Evolutionary conservation across 92 coral and sea anemone genomes (phyloP), one percentile per base, ranked within the genome.

Genomic region (Epizoanthus scotinus): DNA sequence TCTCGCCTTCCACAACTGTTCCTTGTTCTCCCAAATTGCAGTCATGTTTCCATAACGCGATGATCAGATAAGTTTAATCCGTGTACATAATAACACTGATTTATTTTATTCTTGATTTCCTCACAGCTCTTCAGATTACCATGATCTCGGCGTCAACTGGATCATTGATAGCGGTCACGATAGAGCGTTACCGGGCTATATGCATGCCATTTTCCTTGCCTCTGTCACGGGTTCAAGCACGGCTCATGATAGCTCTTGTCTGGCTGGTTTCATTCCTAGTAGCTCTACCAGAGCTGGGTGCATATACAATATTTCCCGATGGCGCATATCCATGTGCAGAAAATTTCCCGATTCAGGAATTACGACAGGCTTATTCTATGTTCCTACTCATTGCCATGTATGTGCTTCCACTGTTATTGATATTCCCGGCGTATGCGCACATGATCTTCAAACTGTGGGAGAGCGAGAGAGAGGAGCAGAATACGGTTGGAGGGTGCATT

Each of bases 181-280:
- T 94, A 66, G 99, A 95, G 64, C 93, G 99, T 18, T 95, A 91
- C 84, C 84, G 97, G 50, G 97, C 98, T 20, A 95, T 95, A 15
- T 94, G 97, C 70, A 87, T 93, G 68, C 94, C 99, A 24, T 94
- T 95, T 75, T 82, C 94, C 21, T 87, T 87, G 2, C 94, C 97
- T 3, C 83, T 95, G 28, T 95, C 99, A 19, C 81, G 90, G 65
- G 75, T 86, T 42, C 98, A 95, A 70, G 99, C 99, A 27, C 89
- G 94, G 78, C 90, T 95, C 7, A 84, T 87, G 20, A 90, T 95
- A 44, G 86, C 84, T 2, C 62, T 93, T 5, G 97, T 95, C 18
- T 95, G 98, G 89, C 74, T 94, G 79, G 71, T 94, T 2, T 91
- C 96, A 0, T 82, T 95, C 20, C 86, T 95, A 31, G 86, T 93